A percentile compares a stretch with the other conserved stretches of the same genome.
phyloP scores from a whole-genome alignment of 2,888 invertebrate species.

The Punctoribates punctum region DNA sequence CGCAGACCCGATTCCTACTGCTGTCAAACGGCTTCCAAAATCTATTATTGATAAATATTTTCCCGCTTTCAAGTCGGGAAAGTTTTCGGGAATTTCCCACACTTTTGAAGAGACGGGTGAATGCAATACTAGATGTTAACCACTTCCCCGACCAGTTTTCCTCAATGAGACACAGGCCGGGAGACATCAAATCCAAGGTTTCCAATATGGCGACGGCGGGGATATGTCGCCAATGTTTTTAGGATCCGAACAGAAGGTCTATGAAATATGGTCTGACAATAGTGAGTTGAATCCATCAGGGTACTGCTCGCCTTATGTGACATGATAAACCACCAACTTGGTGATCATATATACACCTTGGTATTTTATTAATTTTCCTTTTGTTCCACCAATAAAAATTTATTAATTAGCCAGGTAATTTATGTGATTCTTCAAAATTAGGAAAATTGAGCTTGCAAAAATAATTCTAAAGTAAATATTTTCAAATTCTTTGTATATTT shows the following conservation, averaged over 20 bases:
- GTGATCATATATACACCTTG: too few species aligned
- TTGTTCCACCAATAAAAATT: too few species aligned
- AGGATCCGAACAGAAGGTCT: not conserved
- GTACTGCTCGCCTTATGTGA: not conserved
- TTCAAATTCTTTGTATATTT: too few species aligned
- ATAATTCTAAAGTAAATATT: too few species aligned
- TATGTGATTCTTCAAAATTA: too few species aligned
- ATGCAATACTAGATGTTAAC: not conserved
- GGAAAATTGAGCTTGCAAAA: too few species aligned
- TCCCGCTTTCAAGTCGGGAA: not conserved
- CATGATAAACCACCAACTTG: too few species aligned
- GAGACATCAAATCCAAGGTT: too few species aligned
- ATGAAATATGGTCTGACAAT: not conserved
- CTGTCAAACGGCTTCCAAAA: not conserved
- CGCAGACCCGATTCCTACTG: not conserved
- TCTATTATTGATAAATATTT: not conserved
- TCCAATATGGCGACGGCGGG: too few species aligned
- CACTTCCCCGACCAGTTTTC: not conserved
- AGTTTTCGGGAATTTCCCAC: not conserved
- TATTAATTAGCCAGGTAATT: too few species aligned
- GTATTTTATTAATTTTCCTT: too few species aligned
- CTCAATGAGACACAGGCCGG: not conserved
- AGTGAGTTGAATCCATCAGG: not conserved
- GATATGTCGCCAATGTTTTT: not conserved
- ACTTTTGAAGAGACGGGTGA: not conserved